phyloP scores from a whole-genome alignment of 2,113 vertebrate species.

The Formicarius rufipectus region DNA sequence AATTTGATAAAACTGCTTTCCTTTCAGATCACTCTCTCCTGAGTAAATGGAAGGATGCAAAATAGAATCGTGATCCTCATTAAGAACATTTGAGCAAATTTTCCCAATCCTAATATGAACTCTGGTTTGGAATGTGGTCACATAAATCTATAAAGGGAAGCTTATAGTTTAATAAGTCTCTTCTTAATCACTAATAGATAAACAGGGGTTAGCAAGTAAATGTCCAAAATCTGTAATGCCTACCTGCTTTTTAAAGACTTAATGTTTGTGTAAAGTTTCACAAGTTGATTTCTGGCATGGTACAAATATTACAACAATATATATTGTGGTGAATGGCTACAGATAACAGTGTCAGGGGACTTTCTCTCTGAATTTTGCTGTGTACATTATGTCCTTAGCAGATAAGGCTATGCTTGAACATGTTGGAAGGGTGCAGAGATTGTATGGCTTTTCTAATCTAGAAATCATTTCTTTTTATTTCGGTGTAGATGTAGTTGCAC shows the following conservation, averaged over 20 bases:
- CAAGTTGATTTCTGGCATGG: neutral
- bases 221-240: neutral
- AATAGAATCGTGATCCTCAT: neutral
- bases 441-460: neutral
- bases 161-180: neutral
- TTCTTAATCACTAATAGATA: neutral
- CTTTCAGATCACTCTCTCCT: no score
- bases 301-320: neutral
- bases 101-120: neutral
- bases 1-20: no score
- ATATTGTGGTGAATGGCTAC: neutral
- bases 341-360: neutral
- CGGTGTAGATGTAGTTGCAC: neutral
- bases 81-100: neutral
- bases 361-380: neutral
- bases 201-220: neutral
- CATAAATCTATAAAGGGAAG: neutral
- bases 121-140: neutral
- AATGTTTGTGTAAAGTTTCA: neutral
- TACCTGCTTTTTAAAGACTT: neutral
- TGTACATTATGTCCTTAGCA: neutral
- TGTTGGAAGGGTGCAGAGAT: neutral
- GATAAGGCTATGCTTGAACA: neutral
- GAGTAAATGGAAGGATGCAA: neutral
- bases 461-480: conserved; percentile 13